Percentiles rank a stretch among this genome's conserved stretches.
Conservation (phyloP, 37 sponge, comb jelly and placozoan species). For the Aplysina aerophoba region DNA sequence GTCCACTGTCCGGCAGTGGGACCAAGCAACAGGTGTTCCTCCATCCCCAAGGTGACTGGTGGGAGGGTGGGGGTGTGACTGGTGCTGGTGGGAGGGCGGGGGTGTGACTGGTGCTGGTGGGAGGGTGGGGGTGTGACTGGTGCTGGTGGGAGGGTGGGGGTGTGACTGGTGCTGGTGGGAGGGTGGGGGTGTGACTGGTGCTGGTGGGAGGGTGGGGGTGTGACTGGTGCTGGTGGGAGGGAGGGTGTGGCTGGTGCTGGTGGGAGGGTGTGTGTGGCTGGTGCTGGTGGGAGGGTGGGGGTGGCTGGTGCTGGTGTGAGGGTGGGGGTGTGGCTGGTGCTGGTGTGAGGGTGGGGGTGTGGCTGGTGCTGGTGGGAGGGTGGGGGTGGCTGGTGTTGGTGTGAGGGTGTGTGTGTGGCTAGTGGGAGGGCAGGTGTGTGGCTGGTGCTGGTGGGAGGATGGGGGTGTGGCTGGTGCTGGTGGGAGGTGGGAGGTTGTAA, state of each 20-base stretch:
- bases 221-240: neutral
- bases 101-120: too few species aligned
- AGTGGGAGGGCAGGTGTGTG: neutral
- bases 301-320: neutral
- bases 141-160: too few species aligned
- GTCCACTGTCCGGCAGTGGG: neutral
- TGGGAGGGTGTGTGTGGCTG: neutral
- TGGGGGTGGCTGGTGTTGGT: neutral
- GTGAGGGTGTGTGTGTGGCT: neutral
- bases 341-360: neutral
- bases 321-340: neutral
- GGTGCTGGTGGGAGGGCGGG: too few species aligned
- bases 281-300: conserved; percentile 15
- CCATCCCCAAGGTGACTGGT: too few species aligned
- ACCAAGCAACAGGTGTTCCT: neutral
- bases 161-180: neutral
- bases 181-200: neutral
- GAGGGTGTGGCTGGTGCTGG: neutral
- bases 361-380: neutral
- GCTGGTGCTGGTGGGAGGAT: neutral
- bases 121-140: too few species aligned
- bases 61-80: too few species aligned
- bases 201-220: neutral
- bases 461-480: neutral
- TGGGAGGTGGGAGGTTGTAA: neutral